Conservation (phyloP, 2,797 vertebrate species). For the Sciaenops ocellatus region DNA sequence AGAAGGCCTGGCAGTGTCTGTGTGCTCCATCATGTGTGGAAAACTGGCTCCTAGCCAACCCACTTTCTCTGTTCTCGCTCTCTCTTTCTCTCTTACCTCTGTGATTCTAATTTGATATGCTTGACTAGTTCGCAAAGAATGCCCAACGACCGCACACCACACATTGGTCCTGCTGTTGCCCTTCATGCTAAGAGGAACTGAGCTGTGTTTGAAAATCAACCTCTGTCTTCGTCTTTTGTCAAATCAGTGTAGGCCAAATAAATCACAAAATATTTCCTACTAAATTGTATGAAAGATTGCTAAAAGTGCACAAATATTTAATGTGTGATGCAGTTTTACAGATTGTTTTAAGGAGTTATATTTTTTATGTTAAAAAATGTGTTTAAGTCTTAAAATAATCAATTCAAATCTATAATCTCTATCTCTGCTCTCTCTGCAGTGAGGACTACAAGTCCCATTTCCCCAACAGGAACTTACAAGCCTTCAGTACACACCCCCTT, state of each 20-base stretch:
- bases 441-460: slow-evolving; percentile 94
- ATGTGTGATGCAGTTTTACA: neutral
- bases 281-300: neutral
- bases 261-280: slow-evolving; percentile 5
- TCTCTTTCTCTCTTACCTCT: slow-evolving; percentile 57
- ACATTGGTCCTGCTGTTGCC: slow-evolving; percentile 56
- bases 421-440: slow-evolving; percentile 72
- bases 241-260: neutral
- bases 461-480: slow-evolving; percentile 88
- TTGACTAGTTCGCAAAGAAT: slow-evolving; percentile 65
- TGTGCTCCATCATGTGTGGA: slow-evolving; percentile 67
- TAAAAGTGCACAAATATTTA: neutral
- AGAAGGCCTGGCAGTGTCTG: slow-evolving; percentile 56
- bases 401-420: slow-evolving; percentile 26
- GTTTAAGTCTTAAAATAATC: neutral
- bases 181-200: slow-evolving; percentile 40
- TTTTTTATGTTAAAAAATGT: neutral
- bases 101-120: slow-evolving; percentile 69
- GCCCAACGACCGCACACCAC: slow-evolving; percentile 38
- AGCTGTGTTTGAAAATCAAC: slow-evolving; percentile 23
- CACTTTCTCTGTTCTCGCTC: slow-evolving; percentile 48
- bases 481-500: slow-evolving; percentile 92
- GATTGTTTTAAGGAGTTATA: neutral
- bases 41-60: slow-evolving; percentile 67
- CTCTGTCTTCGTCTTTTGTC: slow-evolving; percentile 45